Base-by-base conservation (phyloP, 2,888 invertebrate species). In the Lissocephala sabroskyi region DNA sequence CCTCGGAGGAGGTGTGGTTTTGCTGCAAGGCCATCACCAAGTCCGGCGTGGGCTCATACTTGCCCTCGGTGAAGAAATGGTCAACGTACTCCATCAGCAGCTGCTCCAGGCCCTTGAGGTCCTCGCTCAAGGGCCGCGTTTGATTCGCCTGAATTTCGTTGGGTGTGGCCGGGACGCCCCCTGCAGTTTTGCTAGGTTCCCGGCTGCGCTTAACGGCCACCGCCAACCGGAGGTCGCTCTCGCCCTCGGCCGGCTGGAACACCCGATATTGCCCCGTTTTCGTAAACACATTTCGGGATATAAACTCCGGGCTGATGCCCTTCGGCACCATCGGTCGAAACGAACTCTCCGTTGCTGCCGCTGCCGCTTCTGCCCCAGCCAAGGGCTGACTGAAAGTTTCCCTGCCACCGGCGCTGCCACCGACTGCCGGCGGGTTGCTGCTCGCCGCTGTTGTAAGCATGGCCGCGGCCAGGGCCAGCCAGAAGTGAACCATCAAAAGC, bases 211-310 rank as follows among this genome's bases (percentile, higher is more conserved):
- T 44, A 46, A 65, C 45, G 30, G 66, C 54, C 13, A 65, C 44
- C 0, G 63, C 49, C 17, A 58, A 57, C 7, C 82, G 63, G 13
- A 82, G 59, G 49, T 82, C 82, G 14, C 73, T 73, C 43, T 73
- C 76, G 43, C 74, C 78, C 5, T 81, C 68, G 14, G 66, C 45
- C 1, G 81, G 78, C 55, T 79, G 65, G 46, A 83, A 83, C 3
- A 82, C 75, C 6, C 79, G 78, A 56, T 81, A 83, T 47, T 84
- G 79, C 0, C 83, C 83, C 10, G 74, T 56, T 53, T 80, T 65
- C 3, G 81, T 82, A 46, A 82, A 83, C 2, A 83, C 66, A 41
- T 79, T 80, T 1, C 65, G 68, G 5, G 79, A 71, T 16, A 81
- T 79, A 10, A 68, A 60, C 56, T 82, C 79, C 0, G 74, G 65